These are phyloP conservation scores for Zosterops hypoxanthus DNA, from an alignment of 2,113 vertebrate genomes.

Conservation along the genomic window DNA sequence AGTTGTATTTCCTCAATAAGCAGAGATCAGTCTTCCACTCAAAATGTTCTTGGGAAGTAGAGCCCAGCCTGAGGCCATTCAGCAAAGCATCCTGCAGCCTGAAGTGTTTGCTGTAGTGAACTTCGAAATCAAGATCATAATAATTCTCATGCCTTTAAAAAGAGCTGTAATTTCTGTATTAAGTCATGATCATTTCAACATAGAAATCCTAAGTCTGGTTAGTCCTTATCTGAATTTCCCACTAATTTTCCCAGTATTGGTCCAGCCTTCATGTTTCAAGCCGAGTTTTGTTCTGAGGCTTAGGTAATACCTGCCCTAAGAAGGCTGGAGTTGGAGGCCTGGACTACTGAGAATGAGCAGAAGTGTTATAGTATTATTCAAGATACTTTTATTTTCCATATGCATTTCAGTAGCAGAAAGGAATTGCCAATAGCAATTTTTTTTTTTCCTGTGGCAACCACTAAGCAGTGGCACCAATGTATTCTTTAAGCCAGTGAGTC, in stretches of 20 bases:
- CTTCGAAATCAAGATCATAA: neutral
- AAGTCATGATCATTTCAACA: neutral
- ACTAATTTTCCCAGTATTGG: neutral
- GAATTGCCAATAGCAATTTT: neutral
- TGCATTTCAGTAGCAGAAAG: neutral
- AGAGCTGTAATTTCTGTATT: neutral
- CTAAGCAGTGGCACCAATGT: constrained; percentile 37
- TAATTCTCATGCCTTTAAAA: neutral
- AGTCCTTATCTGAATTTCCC: neutral
- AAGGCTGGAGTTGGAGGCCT: neutral
- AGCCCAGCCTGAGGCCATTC: neutral
- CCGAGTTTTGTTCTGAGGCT: neutral
- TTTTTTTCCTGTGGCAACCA: constrained; percentile 32
- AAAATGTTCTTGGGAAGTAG: neutral
- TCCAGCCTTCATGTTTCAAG: neutral
- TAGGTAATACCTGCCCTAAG: neutral
- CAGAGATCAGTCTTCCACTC: neutral
- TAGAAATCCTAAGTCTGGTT: neutral
- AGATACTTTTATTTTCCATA: neutral
- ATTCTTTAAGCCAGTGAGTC: constrained; percentile 56
- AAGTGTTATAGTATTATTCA: neutral
- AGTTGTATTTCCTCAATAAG: neutral
- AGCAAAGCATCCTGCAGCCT: neutral
- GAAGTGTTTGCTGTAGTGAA: neutral
- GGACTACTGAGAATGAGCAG: neutral